Conservation (phyloP, 2,113 vertebrate genomes). For the Geococcyx californianus region DNA sequence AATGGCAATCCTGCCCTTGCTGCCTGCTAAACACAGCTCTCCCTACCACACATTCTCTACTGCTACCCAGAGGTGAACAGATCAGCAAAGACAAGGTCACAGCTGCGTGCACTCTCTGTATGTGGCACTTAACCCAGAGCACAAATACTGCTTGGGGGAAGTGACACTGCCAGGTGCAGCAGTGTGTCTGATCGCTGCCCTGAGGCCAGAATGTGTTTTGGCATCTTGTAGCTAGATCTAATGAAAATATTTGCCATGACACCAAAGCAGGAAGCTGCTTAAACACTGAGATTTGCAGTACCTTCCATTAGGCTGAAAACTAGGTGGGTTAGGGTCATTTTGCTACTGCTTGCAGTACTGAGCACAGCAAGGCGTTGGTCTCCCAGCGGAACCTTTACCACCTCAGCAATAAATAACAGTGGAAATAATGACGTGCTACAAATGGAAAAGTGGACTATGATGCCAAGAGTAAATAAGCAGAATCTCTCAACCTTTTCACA, state of each 20-base stretch:
- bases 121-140: neutral
- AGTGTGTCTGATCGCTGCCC: neutral
- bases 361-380: neutral
- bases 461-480: neutral
- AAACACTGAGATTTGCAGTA: neutral
- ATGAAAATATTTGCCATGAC: conserved; percentile 4
- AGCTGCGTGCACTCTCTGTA: neutral
- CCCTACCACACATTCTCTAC: neutral
- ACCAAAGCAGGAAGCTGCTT: neutral
- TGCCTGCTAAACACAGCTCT: neutral
- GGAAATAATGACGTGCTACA: conserved; percentile 31
- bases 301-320: neutral
- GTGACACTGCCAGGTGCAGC: neutral
- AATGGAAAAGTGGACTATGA: conserved; percentile 14
- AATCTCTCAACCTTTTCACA: neutral
- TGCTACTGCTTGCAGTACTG: neutral
- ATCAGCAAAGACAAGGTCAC: conserved; percentile 23
- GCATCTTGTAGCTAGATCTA: neutral
- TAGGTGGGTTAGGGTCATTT: neutral
- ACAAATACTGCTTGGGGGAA: neutral
- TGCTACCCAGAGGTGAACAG: neutral
- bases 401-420: neutral
- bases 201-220: neutral
- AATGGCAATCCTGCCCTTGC: neutral
- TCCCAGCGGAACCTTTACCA: neutral